These are phyloP conservation scores for Saxidomus purpurata DNA, from an alignment of 1,140 invertebrate genomes.

Conservation along the genomic window DNA sequence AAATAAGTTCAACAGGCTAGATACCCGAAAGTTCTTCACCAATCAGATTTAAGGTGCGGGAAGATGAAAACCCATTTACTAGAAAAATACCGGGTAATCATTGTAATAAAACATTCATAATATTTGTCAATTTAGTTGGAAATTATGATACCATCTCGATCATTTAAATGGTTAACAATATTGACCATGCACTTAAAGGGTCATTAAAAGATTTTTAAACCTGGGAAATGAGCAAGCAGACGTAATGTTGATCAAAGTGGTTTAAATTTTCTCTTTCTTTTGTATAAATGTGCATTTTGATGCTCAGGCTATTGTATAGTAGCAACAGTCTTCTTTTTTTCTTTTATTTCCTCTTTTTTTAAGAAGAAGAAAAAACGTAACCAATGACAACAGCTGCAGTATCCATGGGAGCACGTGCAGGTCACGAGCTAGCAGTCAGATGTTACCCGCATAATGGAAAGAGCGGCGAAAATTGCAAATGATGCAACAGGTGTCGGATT, in stretches of 20 bases:
- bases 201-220: background rate
- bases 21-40: background rate
- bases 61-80: background rate
- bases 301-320: background rate
- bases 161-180: background rate
- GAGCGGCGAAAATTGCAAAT: background rate
- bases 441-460: background rate
- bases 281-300: background rate
- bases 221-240: background rate
- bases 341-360: background rate
- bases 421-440: conserved; percentile 31
- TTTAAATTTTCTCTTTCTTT: background rate
- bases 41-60: background rate
- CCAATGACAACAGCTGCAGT: conserved; percentile 22
- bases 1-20: conserved; percentile 56
- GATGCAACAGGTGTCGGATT: conserved; percentile 37
- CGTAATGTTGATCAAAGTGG: background rate
- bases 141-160: background rate
- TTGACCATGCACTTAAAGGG: background rate
- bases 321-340: background rate
- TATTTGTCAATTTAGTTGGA: conserved; percentile 28
- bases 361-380: background rate
- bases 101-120: conserved; percentile 36
- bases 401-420: conserved; percentile 11
- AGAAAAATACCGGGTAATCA: conserved; percentile 36